A percentile compares a stretch with the other conserved stretches of the same genome.
Evolutionary conservation across 2,888 invertebrate species (phyloP).

Genomic region (Dasysyrphus albostriatus): DNA sequence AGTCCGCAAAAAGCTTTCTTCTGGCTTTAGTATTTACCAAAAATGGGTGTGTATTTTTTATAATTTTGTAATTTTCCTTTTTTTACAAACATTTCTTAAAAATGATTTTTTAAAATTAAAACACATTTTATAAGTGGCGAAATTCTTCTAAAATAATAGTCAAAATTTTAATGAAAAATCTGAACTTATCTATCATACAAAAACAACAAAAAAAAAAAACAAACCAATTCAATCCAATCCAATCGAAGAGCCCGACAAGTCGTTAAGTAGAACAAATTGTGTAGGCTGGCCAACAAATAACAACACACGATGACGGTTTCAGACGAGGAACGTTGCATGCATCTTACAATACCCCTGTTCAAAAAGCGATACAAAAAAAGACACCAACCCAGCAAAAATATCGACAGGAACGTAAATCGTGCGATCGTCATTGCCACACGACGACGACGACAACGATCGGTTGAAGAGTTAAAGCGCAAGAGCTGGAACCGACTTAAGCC

Average conservation of each 20-base stretch:
- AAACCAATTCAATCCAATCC: slow-evolving; percentile 40
- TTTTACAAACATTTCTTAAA: too few species aligned
- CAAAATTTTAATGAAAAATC: slow-evolving; percentile 43
- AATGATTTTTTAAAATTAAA: too few species aligned
- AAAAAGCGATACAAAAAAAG: not conserved
- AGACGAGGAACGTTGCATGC: slow-evolving; percentile 38
- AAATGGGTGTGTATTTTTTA: too few species aligned
- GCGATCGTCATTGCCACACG: slow-evolving; percentile 49
- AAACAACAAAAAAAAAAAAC: not conserved
- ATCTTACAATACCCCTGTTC: not conserved
- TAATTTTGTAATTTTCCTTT: too few species aligned
- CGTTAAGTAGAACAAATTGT: slow-evolving; percentile 74
- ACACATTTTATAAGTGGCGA: not conserved
- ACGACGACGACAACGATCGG: slow-evolving; percentile 42
- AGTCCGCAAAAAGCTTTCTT: too few species aligned
- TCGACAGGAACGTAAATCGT: slow-evolving; percentile 42
- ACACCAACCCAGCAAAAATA: slow-evolving; percentile 23
- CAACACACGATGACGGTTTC: slow-evolving; percentile 16
- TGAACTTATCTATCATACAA: slow-evolving; percentile 8
- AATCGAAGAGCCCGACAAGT: slow-evolving; percentile 61
- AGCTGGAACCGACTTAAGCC: slow-evolving; percentile 39
- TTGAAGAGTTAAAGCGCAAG: slow-evolving; percentile 24
- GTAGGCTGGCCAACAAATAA: slow-evolving; percentile 72
- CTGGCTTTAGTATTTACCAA: too few species aligned
- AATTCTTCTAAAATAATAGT: slow-evolving; percentile 18